These are phyloP conservation scores for Rafetus swinhoei DNA, from an alignment of 2,113 vertebrate species.

Conservation along the genomic window DNA sequence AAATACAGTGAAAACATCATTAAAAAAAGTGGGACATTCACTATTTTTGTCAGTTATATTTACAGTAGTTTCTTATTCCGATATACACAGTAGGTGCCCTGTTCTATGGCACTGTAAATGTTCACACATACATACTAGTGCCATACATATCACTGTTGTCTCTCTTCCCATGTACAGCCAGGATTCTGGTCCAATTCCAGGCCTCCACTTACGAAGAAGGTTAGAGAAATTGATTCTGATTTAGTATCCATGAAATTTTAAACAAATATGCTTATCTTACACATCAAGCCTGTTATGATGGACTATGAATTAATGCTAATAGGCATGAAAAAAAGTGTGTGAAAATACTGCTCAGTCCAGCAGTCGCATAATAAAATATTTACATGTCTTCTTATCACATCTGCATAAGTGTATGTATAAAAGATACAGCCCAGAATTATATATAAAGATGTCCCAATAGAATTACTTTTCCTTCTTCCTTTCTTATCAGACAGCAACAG, in stretches of 20 bases:
- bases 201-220: not conserved
- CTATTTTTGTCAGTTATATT: not conserved
- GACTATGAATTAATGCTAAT: not conserved
- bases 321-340: not conserved
- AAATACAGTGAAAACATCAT: not conserved
- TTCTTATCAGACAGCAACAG: not conserved
- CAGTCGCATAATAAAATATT: conserved; percentile 56
- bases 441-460: not conserved
- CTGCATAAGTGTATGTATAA: conserved; percentile 8
- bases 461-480: conserved; percentile 12
- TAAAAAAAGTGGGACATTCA: not conserved
- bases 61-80: not conserved
- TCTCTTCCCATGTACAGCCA: not conserved
- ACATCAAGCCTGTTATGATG: not conserved
- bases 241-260: not conserved
- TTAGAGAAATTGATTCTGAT: not conserved
- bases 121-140: not conserved
- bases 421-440: conserved; percentile 26
- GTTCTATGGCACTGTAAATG: not conserved
- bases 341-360: conserved; percentile 13
- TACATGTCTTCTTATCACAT: conserved; percentile 31
- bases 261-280: not conserved
- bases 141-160: not conserved
- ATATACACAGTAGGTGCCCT: not conserved
- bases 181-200: fast-evolving